A percentile compares a stretch with the other conserved stretches of the same genome.
phyloP scores from a whole-genome alignment of 2,888 invertebrate genomes.

The Agonopterix arenella region DNA sequence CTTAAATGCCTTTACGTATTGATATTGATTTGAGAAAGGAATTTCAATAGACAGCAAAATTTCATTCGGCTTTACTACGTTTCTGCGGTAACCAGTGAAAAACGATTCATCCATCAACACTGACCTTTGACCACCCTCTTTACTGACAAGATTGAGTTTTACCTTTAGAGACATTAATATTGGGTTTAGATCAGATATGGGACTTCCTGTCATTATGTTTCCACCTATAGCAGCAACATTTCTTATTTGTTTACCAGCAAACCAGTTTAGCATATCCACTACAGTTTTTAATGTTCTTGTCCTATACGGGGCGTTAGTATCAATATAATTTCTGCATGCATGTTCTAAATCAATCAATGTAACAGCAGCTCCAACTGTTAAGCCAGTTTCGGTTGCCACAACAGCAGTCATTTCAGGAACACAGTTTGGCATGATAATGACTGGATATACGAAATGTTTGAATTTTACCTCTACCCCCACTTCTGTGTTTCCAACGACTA shows the following conservation, averaged over 20 bases:
- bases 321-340: slow-evolving; percentile 77
- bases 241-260: slow-evolving; percentile 96
- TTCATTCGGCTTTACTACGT: slow-evolving; percentile 82
- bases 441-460: slow-evolving; percentile 84
- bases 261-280: slow-evolving; percentile 92
- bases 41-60: slow-evolving; percentile 84
- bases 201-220: slow-evolving; percentile 97
- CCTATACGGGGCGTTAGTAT: slow-evolving; percentile 73
- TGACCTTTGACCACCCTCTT: slow-evolving; percentile 68
- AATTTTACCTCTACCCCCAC: slow-evolving; percentile 91
- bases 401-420: slow-evolving; percentile 86
- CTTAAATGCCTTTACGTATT: slow-evolving; percentile 87
- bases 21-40: slow-evolving; percentile 81
- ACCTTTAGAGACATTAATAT: slow-evolving; percentile 91
- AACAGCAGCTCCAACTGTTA: slow-evolving; percentile 88
- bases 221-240: slow-evolving; percentile 96
- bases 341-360: slow-evolving; percentile 87
- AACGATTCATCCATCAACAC: slow-evolving; percentile 86
- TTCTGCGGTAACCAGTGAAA: slow-evolving; percentile 87
- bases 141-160: slow-evolving; percentile 81
- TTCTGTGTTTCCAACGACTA: slow-evolving; percentile 90
- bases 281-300: slow-evolving; percentile 83
- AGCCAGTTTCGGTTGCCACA: slow-evolving; percentile 69
- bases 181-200: slow-evolving; percentile 96
- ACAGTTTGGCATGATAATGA: slow-evolving; percentile 90